phyloP scores from a whole-genome alignment of 2,888 invertebrate genomes.

The Trissoscelio sp. region DNA sequence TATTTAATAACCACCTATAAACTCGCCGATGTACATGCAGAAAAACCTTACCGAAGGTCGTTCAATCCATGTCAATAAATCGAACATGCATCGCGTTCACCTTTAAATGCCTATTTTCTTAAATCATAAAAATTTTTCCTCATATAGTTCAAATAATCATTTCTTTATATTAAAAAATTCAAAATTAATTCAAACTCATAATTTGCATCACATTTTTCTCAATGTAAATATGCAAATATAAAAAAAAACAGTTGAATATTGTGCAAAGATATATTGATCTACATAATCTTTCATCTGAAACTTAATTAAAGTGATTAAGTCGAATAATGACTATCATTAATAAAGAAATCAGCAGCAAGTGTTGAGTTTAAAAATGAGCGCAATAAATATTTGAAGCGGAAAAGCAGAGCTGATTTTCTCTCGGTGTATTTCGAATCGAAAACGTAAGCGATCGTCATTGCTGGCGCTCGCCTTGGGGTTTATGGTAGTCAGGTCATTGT shows the following conservation, averaged over 20 bases:
- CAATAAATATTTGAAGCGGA: no score
- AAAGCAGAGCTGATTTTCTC: no score
- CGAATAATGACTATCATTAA: no score
- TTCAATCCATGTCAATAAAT: constrained; percentile 66
- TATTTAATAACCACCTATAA: constrained; percentile 57
- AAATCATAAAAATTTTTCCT: constrained; percentile 59
- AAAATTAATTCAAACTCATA: no score
- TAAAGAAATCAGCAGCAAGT: background rate
- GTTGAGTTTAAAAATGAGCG: constrained; percentile 13
- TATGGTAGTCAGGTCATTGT: constrained; percentile 71
- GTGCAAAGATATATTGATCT: no score
- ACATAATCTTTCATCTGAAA: no score
- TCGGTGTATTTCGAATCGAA: constrained; percentile 52
- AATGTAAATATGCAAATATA: no score
- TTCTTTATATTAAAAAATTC: no score
- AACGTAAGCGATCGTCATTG: constrained; percentile 67
- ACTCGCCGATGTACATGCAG: constrained; percentile 55
- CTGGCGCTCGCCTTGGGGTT: constrained; percentile 69
- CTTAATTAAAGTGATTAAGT: no score
- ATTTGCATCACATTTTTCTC: no score
- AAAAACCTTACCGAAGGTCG: constrained; percentile 65
- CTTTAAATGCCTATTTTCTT: constrained; percentile 64
- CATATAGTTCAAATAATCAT: constrained; percentile 21
- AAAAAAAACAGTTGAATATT: no score
- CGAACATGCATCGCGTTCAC: constrained; percentile 60